Conservation (phyloP, 37 sponge, comb jelly and placozoan genomes). For the Haliclona indistincta region DNA sequence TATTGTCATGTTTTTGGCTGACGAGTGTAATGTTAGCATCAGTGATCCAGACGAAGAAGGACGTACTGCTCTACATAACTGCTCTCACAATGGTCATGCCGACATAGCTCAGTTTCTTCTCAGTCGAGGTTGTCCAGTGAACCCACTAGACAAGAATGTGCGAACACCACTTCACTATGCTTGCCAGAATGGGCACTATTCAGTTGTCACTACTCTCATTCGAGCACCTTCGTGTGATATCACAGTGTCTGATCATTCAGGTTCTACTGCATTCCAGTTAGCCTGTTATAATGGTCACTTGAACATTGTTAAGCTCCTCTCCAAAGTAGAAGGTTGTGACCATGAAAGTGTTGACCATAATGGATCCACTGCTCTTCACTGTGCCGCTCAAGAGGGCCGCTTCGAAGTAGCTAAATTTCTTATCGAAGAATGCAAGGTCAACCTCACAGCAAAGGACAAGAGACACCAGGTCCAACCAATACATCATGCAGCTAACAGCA, state of each 20-base stretch:
- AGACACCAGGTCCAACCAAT: constrained; percentile 26
- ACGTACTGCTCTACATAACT: constrained; percentile 3
- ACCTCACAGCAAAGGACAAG: constrained; percentile 6
- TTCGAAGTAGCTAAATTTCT: constrained; percentile 54
- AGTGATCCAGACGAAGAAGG: not conserved
- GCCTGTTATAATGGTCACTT: constrained; percentile 1
- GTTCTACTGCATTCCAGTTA: constrained; percentile 12
- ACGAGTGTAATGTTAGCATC: not conserved
- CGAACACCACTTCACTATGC: constrained; percentile 35
- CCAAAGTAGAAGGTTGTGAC: constrained; percentile 2
- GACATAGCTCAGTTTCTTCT: constrained; percentile 50
- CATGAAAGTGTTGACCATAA: constrained; percentile 3
- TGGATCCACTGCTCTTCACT: constrained; percentile 39
- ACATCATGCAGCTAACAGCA: constrained; percentile 17
- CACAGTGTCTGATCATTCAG: not conserved
- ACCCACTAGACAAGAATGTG: not conserved
- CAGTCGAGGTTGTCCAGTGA: not conserved
- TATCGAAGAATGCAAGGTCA: constrained; percentile 12
- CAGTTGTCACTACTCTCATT: not conserved
- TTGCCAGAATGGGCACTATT: constrained; percentile 22
- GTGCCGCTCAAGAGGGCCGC: constrained; percentile 66
- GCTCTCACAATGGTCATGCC: constrained; percentile 1
- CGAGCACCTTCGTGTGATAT: not conserved
- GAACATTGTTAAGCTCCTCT: not conserved
- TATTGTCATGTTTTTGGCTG: not conserved